Evolutionary conservation across 2,113 vertebrate species (phyloP).

Genomic region (Plecturocebus donacophilus): DNA sequence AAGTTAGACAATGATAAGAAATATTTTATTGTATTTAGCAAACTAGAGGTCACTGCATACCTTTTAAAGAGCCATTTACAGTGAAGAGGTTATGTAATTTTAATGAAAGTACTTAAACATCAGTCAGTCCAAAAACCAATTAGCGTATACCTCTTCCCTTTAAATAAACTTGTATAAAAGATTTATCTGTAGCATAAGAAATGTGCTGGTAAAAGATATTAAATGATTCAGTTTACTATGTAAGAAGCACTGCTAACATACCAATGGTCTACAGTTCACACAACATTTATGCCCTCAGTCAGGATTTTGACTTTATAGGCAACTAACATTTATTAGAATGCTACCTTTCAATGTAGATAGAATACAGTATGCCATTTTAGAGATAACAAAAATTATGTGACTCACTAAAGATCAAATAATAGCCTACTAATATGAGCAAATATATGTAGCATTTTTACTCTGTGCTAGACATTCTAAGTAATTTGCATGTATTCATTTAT

Average conservation of each 20-base stretch:
- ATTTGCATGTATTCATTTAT: not conserved
- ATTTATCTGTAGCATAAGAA: not conserved
- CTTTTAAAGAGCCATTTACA: not conserved
- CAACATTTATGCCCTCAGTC: not conserved
- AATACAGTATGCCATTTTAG: not conserved
- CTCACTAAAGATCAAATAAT: not conserved
- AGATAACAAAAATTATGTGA: not conserved
- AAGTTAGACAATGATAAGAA: not conserved
- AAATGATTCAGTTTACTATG: not conserved
- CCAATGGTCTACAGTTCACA: not conserved
- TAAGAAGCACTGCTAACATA: not conserved
- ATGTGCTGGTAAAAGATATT: not conserved
- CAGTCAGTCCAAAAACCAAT: not conserved
- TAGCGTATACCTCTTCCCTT: not conserved
- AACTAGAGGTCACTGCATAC: not conserved
- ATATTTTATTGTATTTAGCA: not conserved
- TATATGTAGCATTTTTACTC: not conserved
- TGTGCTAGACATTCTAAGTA: not conserved
- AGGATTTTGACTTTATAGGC: not conserved
- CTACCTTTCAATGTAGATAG: not conserved
- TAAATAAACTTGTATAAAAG: not conserved
- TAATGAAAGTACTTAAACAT: not conserved
- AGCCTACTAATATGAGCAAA: not conserved
- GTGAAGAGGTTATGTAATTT: not conserved
- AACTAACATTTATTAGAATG: not conserved